These are phyloP conservation scores for Sternarchorhynchus goeldii DNA, from an alignment of 2,797 vertebrate species.

Conservation along the genomic window DNA sequence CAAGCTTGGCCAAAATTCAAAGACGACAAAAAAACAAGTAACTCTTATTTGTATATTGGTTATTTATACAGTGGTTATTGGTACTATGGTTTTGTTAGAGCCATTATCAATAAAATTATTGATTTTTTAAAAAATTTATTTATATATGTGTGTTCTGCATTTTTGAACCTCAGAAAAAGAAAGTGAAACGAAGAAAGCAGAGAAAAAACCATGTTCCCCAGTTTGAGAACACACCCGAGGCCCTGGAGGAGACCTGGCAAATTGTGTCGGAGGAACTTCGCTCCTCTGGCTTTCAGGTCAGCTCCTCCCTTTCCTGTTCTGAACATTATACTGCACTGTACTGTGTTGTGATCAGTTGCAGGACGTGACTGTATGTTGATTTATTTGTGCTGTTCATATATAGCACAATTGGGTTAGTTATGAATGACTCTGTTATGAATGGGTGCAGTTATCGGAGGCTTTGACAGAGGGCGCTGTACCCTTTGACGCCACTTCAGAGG, in stretches of 20 bases:
- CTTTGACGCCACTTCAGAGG: constrained; percentile 89
- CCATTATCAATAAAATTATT: neutral
- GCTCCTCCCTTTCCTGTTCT: too few relatives aligned
- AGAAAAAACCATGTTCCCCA: constrained; percentile 29
- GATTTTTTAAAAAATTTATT: too few relatives aligned
- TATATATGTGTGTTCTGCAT: neutral
- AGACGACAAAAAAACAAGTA: too few relatives aligned
- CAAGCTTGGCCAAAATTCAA: too few relatives aligned
- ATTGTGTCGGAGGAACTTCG: constrained; percentile 78
- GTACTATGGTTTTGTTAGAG: too few relatives aligned
- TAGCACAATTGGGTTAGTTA: neutral
- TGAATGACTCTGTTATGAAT: neutral
- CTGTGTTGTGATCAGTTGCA: too few relatives aligned
- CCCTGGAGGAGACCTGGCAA: constrained; percentile 81
- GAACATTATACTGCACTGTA: too few relatives aligned
- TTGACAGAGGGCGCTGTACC: constrained; percentile 76
- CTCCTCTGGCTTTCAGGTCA: constrained; percentile 70
- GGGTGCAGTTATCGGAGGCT: constrained; percentile 69
- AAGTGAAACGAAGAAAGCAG: constrained; percentile 74
- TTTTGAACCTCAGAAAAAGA: constrained; percentile 79
- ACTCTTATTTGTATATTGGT: too few relatives aligned
- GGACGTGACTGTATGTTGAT: too few relatives aligned
- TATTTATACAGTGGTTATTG: too few relatives aligned
- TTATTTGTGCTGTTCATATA: neutral
- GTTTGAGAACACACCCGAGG: constrained; percentile 62